phyloP scores from a whole-genome alignment of 2,888 invertebrate genomes.

The Phania funesta region DNA sequence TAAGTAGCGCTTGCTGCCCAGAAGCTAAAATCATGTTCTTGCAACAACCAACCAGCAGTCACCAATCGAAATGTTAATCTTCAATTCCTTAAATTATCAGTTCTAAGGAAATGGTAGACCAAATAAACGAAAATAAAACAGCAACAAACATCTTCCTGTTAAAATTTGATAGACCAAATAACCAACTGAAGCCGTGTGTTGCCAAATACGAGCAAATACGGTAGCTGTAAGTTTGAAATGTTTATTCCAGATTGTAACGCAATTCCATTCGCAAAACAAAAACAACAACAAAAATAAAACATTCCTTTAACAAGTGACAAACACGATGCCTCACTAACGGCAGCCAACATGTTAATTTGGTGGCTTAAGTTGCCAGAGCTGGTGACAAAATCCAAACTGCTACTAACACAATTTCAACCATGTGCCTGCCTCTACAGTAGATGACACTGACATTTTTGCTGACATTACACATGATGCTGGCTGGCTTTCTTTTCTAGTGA shows the following conservation, averaged over 20 bases:
- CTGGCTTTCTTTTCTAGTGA: conserved; percentile 57
- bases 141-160: conserved; percentile 52
- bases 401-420: not conserved
- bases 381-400: conserved; percentile 27
- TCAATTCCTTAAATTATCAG: conserved; percentile 57
- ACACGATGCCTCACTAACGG: conserved; percentile 58
- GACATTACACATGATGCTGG: conserved; percentile 61
- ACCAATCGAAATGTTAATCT: conserved; percentile 38
- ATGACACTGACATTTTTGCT: conserved; percentile 66
- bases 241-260: conserved; percentile 57
- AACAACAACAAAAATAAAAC: conserved; percentile 37
- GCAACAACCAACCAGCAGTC: conserved; percentile 7
- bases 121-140: not conserved
- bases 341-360: conserved; percentile 65
- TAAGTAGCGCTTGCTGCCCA: conserved; percentile 60
- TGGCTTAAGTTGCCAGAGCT: conserved; percentile 15
- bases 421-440: conserved; percentile 20
- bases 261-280: conserved; percentile 31
- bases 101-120: not conserved
- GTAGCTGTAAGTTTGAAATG: conserved; percentile 56
- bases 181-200: not conserved
- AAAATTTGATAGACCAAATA: conserved; percentile 35
- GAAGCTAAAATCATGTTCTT: conserved; percentile 48
- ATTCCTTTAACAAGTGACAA: conserved; percentile 63
- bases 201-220: conserved; percentile 44